Evolutionary conservation across 1,140 invertebrate species (phyloP), one percentile per base, ranked within the genome.

Genomic region (Spodoptera litura): DNA sequence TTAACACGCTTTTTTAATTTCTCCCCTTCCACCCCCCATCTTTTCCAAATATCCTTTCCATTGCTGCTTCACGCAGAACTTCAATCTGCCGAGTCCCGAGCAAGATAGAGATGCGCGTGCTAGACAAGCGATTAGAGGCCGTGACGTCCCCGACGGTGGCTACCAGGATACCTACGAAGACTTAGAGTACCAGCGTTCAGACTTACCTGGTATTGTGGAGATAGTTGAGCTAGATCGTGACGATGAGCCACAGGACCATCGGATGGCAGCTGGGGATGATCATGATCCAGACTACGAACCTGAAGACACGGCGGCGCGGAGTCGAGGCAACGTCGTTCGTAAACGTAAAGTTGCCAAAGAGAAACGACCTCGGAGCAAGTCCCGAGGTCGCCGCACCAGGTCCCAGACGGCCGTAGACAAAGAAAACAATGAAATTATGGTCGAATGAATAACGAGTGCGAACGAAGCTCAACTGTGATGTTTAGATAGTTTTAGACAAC

Each of bases 1-100:
- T 95, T 95, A 95, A 95, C 94, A 95, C 91, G 94, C 94, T 95
- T 94, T 93, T 93, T 94, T 93, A 92, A 93, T 92, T 94, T 93
- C 75, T 85, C 84, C 88, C 86, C 83, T 79, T 81, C 85, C 88
- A 85, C 82, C 84, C 59, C 59, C 89, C 82, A 82, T 87, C 87
- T 83, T 78, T 89, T 87, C 88, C 88, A 80, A 81, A 84, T 78
- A 78, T 90, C 89, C 91, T 85, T 85, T 90, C 88, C 89, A 64
- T 88, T 84, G 83, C 85, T 87, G 88, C 85, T 89, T 86, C 88
- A 88, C 83, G 87, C 87, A 94, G 93, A 94, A 94, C 83, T 88
- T 94, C 85, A 94, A 94, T 88, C 81, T 94, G 83, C 93, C 93
- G 87, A 88, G 80, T 74, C 81, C 89, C 52, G 92, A 90, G 81